These are phyloP conservation scores for Watsonalla binaria DNA, from an alignment of 2,888 invertebrate genomes.

Conservation along the genomic window DNA sequence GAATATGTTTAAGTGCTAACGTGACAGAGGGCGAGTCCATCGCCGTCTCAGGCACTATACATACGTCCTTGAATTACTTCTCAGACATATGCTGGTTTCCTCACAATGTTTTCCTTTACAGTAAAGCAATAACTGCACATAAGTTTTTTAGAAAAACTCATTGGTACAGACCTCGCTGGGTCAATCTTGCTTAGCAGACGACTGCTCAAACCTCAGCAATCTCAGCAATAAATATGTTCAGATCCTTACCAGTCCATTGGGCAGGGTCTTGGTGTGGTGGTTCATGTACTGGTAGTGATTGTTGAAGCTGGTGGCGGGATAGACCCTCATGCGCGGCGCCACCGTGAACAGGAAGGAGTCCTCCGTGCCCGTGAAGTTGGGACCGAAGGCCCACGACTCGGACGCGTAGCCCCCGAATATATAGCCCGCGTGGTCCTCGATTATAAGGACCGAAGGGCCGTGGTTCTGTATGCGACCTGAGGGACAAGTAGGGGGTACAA, in stretches of 20 bases:
- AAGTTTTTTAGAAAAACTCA: too few species aligned
- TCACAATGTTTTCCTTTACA: too few species aligned
- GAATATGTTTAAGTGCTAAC: too few species aligned
- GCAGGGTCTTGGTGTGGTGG: constrained; percentile 93
- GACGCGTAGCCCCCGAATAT: constrained; percentile 95
- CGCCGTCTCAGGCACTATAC: too few species aligned
- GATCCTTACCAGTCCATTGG: constrained; percentile 89
- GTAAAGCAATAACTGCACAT: too few species aligned
- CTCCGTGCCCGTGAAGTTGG: constrained; percentile 87
- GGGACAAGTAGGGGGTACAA: constrained; percentile 6
- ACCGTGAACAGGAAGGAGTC: constrained; percentile 91
- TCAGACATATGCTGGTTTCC: too few species aligned
- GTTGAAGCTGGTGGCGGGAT: constrained; percentile 89
- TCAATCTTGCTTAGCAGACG: too few species aligned
- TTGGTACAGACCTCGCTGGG: too few species aligned
- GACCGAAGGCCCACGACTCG: constrained; percentile 85
- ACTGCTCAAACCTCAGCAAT: too few species aligned
- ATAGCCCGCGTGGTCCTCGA: constrained; percentile 89
- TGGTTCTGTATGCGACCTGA: constrained; percentile 86
- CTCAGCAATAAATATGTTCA: too few species aligned
- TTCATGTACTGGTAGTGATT: constrained; percentile 96
- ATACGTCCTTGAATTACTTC: too few species aligned
- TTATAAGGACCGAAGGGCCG: constrained; percentile 89
- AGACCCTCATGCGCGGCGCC: constrained; percentile 88
- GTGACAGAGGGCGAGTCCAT: too few species aligned